Conservation (phyloP, 2,797 vertebrate species). For the Scomberomorus guttatus region DNA sequence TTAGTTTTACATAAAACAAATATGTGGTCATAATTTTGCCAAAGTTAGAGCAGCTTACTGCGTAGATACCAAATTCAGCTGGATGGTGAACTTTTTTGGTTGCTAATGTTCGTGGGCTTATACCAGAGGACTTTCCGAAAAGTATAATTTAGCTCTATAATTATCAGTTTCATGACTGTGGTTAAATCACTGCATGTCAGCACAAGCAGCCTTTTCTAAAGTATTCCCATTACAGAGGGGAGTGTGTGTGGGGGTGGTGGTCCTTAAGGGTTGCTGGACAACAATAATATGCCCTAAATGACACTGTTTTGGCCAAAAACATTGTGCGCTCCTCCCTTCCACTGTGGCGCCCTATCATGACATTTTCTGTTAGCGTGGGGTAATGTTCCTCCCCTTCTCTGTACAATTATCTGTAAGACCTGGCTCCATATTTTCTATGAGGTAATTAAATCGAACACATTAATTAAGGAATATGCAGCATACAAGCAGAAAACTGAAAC, state of each 20-base stretch:
- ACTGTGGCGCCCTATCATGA: neutral
- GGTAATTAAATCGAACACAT: too few relatives aligned
- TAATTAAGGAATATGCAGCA: too few relatives aligned
- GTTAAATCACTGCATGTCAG: conserved; percentile 12
- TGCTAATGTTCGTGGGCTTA: neutral
- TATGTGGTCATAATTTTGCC: neutral
- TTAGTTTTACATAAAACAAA: neutral
- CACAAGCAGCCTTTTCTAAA: conserved; percentile 12
- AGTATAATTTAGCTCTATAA: conserved; percentile 34
- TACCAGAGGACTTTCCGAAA: neutral
- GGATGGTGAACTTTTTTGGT: neutral
- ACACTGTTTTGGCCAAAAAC: too few relatives aligned
- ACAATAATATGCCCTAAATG: neutral
- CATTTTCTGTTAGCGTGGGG: too few relatives aligned
- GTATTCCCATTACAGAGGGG: conserved; percentile 1
- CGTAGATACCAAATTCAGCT: too few relatives aligned
- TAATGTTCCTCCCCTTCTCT: too few relatives aligned
- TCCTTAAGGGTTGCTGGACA: neutral
- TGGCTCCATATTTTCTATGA: too few relatives aligned
- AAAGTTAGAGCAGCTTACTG: neutral
- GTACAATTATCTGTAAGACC: too few relatives aligned
- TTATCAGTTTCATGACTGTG: conserved; percentile 27
- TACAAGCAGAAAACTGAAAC: too few relatives aligned
- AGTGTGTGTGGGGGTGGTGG: neutral
- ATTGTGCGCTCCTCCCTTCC: neutral